Conservation (phyloP, 2,888 invertebrate genomes). For the Synanthedon andrenaeformis region DNA sequence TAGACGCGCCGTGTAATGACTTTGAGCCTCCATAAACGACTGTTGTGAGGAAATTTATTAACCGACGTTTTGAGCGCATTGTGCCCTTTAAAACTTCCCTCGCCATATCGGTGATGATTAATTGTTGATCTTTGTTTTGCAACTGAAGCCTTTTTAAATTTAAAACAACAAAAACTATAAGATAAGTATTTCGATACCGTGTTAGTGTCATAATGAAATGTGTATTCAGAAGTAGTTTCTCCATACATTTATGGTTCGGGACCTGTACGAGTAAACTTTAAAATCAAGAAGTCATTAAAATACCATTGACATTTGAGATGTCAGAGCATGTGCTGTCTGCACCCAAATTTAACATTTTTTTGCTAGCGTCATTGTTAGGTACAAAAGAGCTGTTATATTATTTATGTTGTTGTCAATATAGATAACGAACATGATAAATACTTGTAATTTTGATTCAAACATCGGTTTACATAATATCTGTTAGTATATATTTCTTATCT, state of each 20-base stretch:
- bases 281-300: slow-evolving; percentile 1
- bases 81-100: slow-evolving; percentile 39
- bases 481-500: too few species aligned
- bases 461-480: too few species aligned
- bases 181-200: slow-evolving; percentile 21
- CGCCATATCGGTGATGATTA: slow-evolving; percentile 40
- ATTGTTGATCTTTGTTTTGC: slow-evolving; percentile 32
- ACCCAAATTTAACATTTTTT: too few species aligned
- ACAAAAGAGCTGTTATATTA: too few species aligned
- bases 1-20: slow-evolving; percentile 60
- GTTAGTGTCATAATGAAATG: slow-evolving; percentile 12
- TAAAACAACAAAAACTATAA: slow-evolving; percentile 19
- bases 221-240: slow-evolving; percentile 6
- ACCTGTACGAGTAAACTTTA: slow-evolving; percentile 2
- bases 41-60: slow-evolving; percentile 61
- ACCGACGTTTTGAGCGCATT: slow-evolving; percentile 42
- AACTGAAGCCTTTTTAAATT: slow-evolving; percentile 10
- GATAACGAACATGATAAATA: too few species aligned
- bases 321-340: neutral
- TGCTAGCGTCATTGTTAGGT: too few species aligned
- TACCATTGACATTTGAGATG: neutral
- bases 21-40: slow-evolving; percentile 58
- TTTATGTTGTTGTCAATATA: too few species aligned
- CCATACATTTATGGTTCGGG: slow-evolving; percentile 14
- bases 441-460: too few species aligned